phyloP scores from a whole-genome alignment of 2,888 invertebrate genomes.

The Heliconius sara region DNA sequence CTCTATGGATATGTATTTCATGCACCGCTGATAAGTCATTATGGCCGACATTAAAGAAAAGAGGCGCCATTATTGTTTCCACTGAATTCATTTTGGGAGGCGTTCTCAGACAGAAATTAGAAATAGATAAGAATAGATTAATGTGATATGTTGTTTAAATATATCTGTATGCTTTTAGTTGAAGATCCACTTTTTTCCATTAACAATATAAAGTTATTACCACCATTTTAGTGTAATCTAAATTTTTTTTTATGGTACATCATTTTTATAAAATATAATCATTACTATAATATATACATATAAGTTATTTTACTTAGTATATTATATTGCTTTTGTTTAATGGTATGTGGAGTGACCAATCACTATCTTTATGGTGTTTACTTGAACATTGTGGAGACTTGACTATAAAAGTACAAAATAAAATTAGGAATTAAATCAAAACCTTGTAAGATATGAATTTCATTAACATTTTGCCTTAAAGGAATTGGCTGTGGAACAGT shows the following conservation, averaged over 20 bases:
- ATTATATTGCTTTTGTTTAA: no score
- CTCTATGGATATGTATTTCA: slow-evolving; percentile 67
- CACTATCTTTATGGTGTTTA: no score
- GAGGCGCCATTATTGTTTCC: slow-evolving; percentile 66
- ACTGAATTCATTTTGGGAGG: slow-evolving; percentile 71
- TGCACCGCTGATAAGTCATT: slow-evolving; percentile 56
- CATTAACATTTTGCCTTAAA: background rate
- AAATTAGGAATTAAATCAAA: background rate
- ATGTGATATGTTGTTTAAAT: slow-evolving; percentile 33
- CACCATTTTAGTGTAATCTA: background rate
- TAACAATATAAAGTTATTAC: background rate
- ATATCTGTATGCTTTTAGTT: background rate
- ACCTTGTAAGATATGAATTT: background rate
- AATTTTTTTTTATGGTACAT: no score
- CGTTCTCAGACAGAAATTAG: slow-evolving; percentile 64
- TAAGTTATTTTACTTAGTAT: background rate
- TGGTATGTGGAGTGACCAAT: no score
- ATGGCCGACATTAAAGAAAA: slow-evolving; percentile 60
- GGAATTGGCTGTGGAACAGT: background rate
- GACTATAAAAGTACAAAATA: background rate
- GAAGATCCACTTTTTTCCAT: background rate
- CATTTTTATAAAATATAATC: no score
- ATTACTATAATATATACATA: background rate
- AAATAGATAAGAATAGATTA: slow-evolving; percentile 55
- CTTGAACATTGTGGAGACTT: background rate